Evolutionary conservation across 2,113 vertebrate genomes (phyloP).

Genomic region (Corvus hawaiiensis): DNA sequence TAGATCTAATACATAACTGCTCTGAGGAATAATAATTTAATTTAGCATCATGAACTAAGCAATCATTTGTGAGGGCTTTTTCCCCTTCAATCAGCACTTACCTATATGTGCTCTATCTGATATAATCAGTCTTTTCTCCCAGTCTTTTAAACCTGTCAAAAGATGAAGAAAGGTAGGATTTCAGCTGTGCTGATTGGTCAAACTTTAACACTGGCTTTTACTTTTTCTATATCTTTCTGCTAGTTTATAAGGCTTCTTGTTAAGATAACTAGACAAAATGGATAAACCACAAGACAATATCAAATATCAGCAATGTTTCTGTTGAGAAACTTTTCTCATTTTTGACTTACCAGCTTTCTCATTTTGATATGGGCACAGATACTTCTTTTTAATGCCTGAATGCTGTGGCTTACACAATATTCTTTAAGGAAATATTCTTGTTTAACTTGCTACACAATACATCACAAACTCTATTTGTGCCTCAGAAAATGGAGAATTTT

Average conservation of each 20-base stretch:
- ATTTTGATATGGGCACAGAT: background rate
- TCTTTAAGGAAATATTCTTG: background rate
- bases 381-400: background rate
- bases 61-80: background rate
- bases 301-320: background rate
- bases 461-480: background rate
- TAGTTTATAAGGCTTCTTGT: background rate
- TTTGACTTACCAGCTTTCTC: background rate
- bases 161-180: background rate
- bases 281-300: background rate
- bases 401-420: background rate
- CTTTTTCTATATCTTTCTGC: background rate
- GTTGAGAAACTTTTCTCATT: background rate
- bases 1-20: background rate
- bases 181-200: background rate
- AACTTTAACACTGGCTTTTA: background rate
- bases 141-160: constrained; percentile 88
- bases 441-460: background rate
- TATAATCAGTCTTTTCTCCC: constrained; percentile 95
- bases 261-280: background rate
- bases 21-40: background rate
- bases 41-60: background rate
- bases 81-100: constrained; percentile 44
- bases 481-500: background rate
- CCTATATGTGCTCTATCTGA: constrained; percentile 96